phyloP scores from a whole-genome alignment of 2,888 invertebrate species.

The Tiliacea citrago region DNA sequence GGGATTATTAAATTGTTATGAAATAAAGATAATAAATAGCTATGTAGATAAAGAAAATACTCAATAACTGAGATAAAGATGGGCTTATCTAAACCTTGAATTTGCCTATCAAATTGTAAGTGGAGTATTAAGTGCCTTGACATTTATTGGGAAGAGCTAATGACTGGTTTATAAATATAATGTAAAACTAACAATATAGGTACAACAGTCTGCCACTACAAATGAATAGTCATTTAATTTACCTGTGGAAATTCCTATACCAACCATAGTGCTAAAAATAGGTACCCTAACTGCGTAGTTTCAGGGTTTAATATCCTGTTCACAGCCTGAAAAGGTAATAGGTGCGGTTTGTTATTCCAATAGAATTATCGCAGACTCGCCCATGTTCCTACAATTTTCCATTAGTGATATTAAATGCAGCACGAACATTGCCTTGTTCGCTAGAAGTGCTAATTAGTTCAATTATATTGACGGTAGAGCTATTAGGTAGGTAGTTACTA shows the following conservation, averaged over 20 bases:
- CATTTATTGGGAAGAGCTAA: slow-evolving; percentile 7
- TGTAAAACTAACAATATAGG: not conserved
- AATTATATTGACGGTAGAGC: slow-evolving; percentile 34
- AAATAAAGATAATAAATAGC: slow-evolving; percentile 29
- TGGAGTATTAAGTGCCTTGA: slow-evolving; percentile 14
- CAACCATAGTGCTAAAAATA: slow-evolving; percentile 32
- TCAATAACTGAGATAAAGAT: slow-evolving; percentile 29
- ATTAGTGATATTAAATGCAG: slow-evolving; percentile 67
- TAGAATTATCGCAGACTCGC: slow-evolving; percentile 57
- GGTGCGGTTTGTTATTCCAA: slow-evolving; percentile 65
- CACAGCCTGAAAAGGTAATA: slow-evolving; percentile 42
- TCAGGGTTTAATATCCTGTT: slow-evolving; percentile 55
- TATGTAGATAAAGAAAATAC: slow-evolving; percentile 27
- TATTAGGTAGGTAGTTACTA: slow-evolving; percentile 30
- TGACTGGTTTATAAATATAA: slow-evolving; percentile 2
- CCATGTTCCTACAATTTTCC: slow-evolving; percentile 62
- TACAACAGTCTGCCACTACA: not conserved
- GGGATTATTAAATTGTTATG: slow-evolving; percentile 27
- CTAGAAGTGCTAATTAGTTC: slow-evolving; percentile 51
- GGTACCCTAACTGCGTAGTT: slow-evolving; percentile 32
- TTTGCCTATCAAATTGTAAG: slow-evolving; percentile 39
- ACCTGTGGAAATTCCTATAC: slow-evolving; percentile 9
- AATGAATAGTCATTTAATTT: slow-evolving; percentile 17
- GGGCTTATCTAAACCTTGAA: slow-evolving; percentile 40
- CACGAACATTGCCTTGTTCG: slow-evolving; percentile 56